These are phyloP conservation scores for Nephrotoma flavescens DNA, from an alignment of 2,888 invertebrate species.

Conservation along the genomic window DNA sequence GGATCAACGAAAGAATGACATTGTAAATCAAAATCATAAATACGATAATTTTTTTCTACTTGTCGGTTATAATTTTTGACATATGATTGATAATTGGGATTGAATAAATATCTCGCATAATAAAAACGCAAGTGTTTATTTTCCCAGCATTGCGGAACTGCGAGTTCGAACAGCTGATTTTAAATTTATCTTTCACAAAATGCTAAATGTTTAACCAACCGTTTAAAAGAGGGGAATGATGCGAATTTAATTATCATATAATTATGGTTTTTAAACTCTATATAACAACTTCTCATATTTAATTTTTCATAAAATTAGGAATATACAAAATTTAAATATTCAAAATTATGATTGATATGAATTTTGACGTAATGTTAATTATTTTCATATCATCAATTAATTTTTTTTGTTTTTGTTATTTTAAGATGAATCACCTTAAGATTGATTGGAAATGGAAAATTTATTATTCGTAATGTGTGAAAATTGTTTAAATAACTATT, in stretches of 20 bases:
- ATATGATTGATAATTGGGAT: background rate
- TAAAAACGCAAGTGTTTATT: background rate
- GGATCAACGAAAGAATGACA: background rate
- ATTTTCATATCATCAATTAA: background rate
- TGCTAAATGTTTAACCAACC: background rate
- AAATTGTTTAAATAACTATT: background rate
- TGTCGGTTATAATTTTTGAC: background rate
- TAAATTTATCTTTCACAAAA: background rate
- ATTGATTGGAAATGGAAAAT: background rate
- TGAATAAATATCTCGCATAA: background rate
- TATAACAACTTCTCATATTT: background rate
- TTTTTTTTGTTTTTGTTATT: background rate
- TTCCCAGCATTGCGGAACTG: background rate
- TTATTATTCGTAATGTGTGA: background rate
- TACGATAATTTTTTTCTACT: background rate
- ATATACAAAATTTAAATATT: background rate
- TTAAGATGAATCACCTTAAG: background rate
- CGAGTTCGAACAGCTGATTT: background rate
- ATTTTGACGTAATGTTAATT: background rate
- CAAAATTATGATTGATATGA: background rate
- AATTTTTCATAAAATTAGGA: background rate
- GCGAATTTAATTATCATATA: background rate
- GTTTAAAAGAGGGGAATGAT: background rate
- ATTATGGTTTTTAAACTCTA: background rate
- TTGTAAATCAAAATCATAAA: background rate